Evolutionary conservation across 2,113 vertebrate genomes (phyloP), one percentile per base, ranked within the genome.

Genomic region (Mugil cephalus): DNA sequence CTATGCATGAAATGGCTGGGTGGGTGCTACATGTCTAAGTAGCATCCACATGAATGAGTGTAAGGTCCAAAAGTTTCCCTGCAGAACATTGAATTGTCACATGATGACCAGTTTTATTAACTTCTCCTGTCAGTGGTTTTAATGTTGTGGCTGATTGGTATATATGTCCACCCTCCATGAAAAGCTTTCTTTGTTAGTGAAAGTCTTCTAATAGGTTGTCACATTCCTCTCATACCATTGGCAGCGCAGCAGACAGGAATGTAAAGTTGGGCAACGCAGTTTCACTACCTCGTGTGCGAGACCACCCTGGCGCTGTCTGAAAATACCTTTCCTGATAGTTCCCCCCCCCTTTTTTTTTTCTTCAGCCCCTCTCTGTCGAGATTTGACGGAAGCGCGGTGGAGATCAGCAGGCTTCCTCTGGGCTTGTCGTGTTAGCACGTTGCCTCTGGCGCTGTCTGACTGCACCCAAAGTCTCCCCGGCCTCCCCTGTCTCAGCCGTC

Each of bases 271-370:
- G 47, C 7, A 24, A 14, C 4, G 39, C 10, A 4, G 9, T 62
- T 67, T 61, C 17, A 61, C 46, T 38, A 19, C 10, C 12, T 14
- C 18, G 30, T 45, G 17, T 43, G 6, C 24, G 10, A 9, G 45
- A 79, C 35, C 73, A 79, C 48, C 43, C 10, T 6, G 46, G 10
- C 10, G 4, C 21, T 58, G 59, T 8, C 60, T 52, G 52, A 51
- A 77, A 83, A 73, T 45, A 52, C n/a, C 14, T 55, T 70, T 55
- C 36, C 11, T 36, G 9, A 4, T 54, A 35, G 17, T 50, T 61
- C 53, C 30, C 10, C 9, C 15, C 43, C 50, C 69, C 19, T 67
- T 13, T 15, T 0, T 5, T 15, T 30, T 46, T 34, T 68, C 24
- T 70, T 52, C 54, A 10, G 17, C n/a, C 46, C 3, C 40, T 58